Conservation (phyloP, 2,113 vertebrate species). For the Etia nguti region DNA sequence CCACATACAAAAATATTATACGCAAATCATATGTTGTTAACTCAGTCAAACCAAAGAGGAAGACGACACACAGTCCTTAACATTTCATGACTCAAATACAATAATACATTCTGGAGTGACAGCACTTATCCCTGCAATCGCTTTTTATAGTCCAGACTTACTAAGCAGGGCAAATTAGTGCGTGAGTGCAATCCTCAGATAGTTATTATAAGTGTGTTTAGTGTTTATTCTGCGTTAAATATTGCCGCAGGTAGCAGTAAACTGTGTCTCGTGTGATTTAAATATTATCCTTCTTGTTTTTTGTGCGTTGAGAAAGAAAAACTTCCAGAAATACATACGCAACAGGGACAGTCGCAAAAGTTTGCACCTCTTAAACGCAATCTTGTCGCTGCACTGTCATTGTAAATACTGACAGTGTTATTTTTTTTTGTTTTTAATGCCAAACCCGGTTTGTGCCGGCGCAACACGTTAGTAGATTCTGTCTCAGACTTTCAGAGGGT, state of each 20-base stretch:
- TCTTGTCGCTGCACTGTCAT: background rate
- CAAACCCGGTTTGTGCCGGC: background rate
- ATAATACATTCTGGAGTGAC: background rate
- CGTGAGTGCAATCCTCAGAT: background rate
- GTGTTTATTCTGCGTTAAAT: background rate
- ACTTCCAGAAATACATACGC: background rate
- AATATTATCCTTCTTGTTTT: background rate
- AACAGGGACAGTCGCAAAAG: background rate
- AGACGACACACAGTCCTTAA: background rate
- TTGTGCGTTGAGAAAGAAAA: background rate
- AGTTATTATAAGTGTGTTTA: background rate
- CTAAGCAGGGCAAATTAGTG: background rate
- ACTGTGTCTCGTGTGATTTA: background rate
- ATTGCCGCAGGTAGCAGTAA: background rate
- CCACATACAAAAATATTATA: background rate
- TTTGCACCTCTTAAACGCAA: background rate
- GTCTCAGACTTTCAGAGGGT: background rate
- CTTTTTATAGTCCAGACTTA: background rate
- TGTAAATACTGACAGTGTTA: background rate
- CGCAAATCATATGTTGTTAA: background rate
- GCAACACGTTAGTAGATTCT: background rate
- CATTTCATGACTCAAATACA: background rate
- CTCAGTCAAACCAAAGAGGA: background rate
- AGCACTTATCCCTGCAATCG: background rate
- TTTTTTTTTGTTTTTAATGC: background rate